Conservation (phyloP, 2,888 invertebrate species). For the Achlya flavicornis region DNA sequence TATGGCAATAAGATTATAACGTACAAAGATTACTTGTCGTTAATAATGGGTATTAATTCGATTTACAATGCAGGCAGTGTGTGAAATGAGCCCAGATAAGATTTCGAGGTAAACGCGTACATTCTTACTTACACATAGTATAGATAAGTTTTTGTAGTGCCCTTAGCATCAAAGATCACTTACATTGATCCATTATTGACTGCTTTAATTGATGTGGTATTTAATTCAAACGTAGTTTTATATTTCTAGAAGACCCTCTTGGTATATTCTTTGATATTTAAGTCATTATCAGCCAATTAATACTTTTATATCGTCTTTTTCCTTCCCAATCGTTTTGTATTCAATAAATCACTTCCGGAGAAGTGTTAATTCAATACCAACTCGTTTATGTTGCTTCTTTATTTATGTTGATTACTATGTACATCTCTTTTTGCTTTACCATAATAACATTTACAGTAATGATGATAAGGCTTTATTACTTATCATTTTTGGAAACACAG, state of each 20-base stretch:
- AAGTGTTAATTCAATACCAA: background rate
- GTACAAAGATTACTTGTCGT: constrained; percentile 1
- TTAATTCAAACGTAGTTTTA: too few relatives aligned
- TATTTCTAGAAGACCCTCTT: too few relatives aligned
- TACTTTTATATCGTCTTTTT: too few relatives aligned
- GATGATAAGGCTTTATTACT: too few relatives aligned
- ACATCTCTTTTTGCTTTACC: background rate
- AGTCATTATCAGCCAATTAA: too few relatives aligned
- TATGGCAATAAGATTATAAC: background rate
- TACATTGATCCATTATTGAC: background rate
- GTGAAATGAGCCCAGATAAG: background rate
- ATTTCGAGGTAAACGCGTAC: constrained; percentile 10
- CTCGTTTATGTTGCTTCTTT: too few relatives aligned
- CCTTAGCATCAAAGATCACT: background rate
- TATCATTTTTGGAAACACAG: too few relatives aligned
- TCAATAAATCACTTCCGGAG: background rate
- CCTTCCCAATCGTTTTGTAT: background rate
- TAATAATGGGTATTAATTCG: constrained; percentile 11
- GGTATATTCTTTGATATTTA: too few relatives aligned
- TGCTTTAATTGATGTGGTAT: background rate
- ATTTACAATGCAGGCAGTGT: constrained; percentile 8
- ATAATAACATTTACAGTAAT: background rate
- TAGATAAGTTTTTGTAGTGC: background rate
- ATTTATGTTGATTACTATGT: background rate
- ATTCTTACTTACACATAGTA: background rate